Base-by-base conservation (phyloP, 2,888 invertebrate species). In the Amblyteles armatorius region DNA sequence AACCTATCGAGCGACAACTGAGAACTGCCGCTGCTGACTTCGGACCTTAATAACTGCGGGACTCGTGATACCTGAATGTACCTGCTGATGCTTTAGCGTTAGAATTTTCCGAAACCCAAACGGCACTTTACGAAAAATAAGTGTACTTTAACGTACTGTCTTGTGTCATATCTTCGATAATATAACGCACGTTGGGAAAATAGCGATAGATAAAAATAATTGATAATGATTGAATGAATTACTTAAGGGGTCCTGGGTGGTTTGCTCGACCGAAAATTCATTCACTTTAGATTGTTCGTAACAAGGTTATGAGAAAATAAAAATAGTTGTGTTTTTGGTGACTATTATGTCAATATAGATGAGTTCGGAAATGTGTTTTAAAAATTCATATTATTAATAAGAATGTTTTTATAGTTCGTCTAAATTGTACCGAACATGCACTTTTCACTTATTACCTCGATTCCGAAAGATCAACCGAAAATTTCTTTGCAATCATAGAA, bases 1-100 rank as follows among this genome's bases (percentile, higher is more conserved):
- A 71, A 71, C 48, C 69, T 16, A 77, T 76, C 71, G 83, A 76
- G 71, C 76, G 76, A 76, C 76, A 79, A 79, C 63, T 63, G 26
- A 67, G 16, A 71, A 79, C 76, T 60, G 33, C 76, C 79, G 74
- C 63, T 74, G 74, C 63, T 74, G 79, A 60, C 72, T 36, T 26
- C 22, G 57, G 68, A n/a, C 57, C 57, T 67, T 40, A 26, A 69
- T 65, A 69, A 81, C 33, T 55, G 26, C 6, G 33, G 29, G 44
- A 57, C 29, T 78, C 44, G 36, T 26, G 33, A 50, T 69, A 50
- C 44, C 50, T 44, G 71, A 26, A 16, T 40, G 13, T 3, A 50
- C 13, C 9, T 36, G 44, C 16, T 26, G 52, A 13, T 16, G 26
- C 33, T 73, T 19, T 55, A 29, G 36, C 50, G 76, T 22, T 76